Evolutionary conservation across 2,113 vertebrate species (phyloP), one percentile per base, ranked within the genome.

Genomic region (Eulemur macaco): DNA sequence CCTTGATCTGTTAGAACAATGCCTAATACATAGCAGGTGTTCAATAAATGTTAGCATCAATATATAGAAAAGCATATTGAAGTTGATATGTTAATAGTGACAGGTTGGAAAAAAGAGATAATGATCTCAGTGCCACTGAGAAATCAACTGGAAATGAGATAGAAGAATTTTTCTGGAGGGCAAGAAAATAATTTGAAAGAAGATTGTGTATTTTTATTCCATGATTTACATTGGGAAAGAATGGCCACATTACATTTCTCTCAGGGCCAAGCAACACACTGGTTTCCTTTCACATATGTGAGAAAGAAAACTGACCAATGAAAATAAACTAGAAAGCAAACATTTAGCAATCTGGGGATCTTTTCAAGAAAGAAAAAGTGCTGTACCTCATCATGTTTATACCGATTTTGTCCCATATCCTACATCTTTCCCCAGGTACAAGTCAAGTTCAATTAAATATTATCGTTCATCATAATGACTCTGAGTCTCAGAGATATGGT

Each of bases 271-370:
- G 4, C 18, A 92, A 37, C 63, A 60, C 34, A 73, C 10, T 82
- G 31, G 8, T 83, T 93, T 92, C 45, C 47, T 91, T 93, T 64
- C n/a, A 92, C 21, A 84, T 45, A 69, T 17, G 13, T 58, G 80
- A 92, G n/a, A 69, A 81, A 84, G 11, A 84, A 64, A 92, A 80
- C 29, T 96, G 39, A 47, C n/a, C 78, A 90, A 74, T 68, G 34
- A 74, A 91, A 95, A 96, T 29, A 89, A 74, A 68, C 8, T 47
- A 96, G 47, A 93, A 95, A 95, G n/a, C 37, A 89, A 88, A 1
- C 17, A n/a, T 73, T 64, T 54, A 54, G 15, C 29, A 86, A 89
- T 25, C 21, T 8, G 29, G 34, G 6, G 23, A 76, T 27, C 37
- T 94, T 90, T 94, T 66, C 15, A 81, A 93, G 69, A 82, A 81